Evolutionary conservation across 1,140 invertebrate species (phyloP), one percentile per base, ranked within the genome.

Genomic region (Drosophila nigrodunni): DNA sequence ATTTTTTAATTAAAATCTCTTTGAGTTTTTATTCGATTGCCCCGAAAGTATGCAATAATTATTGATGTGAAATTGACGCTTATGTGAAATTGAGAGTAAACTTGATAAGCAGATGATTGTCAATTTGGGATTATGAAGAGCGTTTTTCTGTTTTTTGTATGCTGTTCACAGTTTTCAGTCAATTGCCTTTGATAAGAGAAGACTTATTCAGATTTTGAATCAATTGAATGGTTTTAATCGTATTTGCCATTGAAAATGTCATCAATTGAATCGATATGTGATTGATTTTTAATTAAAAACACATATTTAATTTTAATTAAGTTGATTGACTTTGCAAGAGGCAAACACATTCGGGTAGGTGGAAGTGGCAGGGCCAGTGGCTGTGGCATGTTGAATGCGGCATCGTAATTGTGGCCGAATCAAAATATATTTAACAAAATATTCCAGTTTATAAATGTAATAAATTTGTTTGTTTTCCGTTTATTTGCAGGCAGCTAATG

Each of bases 241-340:
- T 37, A 13, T 21, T 57, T 54, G 43, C 58, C 47, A 66, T 49
- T 55, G 57, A 73, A 61, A 62, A 57, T 77, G 70, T 74, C 74
- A 74, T 74, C 74, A 74, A 62, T 59, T 47, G 39, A 54, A 34
- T 18, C 30, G 21, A 3, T 4, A 37, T 80, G 49, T 88, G 85
- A 88, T 89, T 88, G 85, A 88, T 89, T 89, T 88, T 89, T 89
- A 88, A 88, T 88, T 88, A 88, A 88, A 88, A 72, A 60, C 60
- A 72, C 44, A 89, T 78, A 88, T 88, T 88, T 75, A 59, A 77
- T 88, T 86, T 87, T 81, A 89, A 88, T 89, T 85, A 83, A 78
- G 66, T 81, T 85, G 74, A 75, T 85, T 85, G 78, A 76, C 77
- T 85, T 85, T 83, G 70, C 71, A 41, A 60, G 64, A 21, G 64